Percentiles rank a stretch among this genome's conserved stretches.
Evolutionary conservation across 2,113 vertebrate genomes (phyloP).

Genomic region (Engystomops pustulosus): DNA sequence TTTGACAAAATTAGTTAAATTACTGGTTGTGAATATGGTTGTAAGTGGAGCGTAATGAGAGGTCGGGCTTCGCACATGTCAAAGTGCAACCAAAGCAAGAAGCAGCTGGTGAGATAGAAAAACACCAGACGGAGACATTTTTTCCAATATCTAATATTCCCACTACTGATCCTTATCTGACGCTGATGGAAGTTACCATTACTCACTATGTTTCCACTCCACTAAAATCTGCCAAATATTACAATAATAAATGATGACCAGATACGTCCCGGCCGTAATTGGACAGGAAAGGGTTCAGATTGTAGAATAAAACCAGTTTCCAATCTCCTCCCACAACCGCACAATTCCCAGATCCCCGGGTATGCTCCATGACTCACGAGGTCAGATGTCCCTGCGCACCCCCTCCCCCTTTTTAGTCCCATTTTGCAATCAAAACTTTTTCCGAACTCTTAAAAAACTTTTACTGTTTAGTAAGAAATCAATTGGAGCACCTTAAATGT

Average conservation of each 20-base stretch:
- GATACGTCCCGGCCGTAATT: neutral
- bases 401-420: neutral
- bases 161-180: neutral
- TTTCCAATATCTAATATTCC: neutral
- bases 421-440: conserved; percentile 19
- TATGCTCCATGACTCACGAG: conserved; percentile 47
- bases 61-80: no score
- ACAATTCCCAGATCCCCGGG: conserved; percentile 44
- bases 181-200: neutral
- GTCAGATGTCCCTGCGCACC: conserved; percentile 37
- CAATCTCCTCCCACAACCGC: conserved; percentile 22
- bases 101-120: no score
- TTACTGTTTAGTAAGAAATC: neutral
- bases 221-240: conserved; percentile 13
- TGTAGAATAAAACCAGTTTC: conserved; percentile 9
- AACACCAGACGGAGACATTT: neutral
- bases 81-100: no score
- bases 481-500: neutral
- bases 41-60: neutral
- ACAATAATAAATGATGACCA: neutral
- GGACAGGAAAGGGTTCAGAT: conserved; percentile 31
- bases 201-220: conserved; percentile 21
- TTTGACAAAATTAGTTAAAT: neutral
- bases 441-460: neutral
- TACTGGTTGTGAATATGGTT: neutral